phyloP scores from a whole-genome alignment of 2,888 invertebrate genomes.

The Athripsodes cinereus region DNA sequence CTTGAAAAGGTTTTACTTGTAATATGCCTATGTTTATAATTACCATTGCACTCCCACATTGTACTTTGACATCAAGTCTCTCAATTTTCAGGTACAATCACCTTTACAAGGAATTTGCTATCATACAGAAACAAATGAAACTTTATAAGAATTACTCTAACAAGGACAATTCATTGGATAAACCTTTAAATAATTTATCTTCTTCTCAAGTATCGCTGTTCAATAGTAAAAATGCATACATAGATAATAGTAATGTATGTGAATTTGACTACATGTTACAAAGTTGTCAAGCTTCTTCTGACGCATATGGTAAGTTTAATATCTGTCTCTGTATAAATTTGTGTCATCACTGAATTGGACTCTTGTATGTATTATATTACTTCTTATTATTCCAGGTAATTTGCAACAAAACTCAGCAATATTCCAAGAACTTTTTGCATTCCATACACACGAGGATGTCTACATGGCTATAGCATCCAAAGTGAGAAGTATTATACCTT shows the following conservation, averaged over 20 bases:
- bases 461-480: conserved; percentile 53
- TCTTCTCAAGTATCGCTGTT: conserved; percentile 19
- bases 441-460: conserved; percentile 38
- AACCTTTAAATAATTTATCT: conserved; percentile 30
- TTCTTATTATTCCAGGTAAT: conserved; percentile 11
- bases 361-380: too few species aligned
- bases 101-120: conserved; percentile 52
- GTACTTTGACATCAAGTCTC: conserved; percentile 1
- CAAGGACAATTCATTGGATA: conserved; percentile 45
- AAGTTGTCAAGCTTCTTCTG: neutral
- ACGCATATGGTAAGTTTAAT: neutral
- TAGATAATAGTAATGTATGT: neutral
- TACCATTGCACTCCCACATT: neutral
- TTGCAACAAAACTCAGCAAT: conserved; percentile 35
- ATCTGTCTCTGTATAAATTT: neutral
- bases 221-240: conserved; percentile 18
- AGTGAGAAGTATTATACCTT: conserved; percentile 58
- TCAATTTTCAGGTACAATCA: conserved; percentile 45
- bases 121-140: conserved; percentile 45
- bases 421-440: conserved; percentile 43
- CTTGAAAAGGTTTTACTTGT: conserved; percentile 42
- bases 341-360: too few species aligned
- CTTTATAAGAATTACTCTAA: conserved; percentile 24
- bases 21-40: neutral
- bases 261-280: neutral